These are phyloP conservation scores for Abrostola tripartita DNA, from an alignment of 2,888 invertebrate species.

Conservation along the genomic window DNA sequence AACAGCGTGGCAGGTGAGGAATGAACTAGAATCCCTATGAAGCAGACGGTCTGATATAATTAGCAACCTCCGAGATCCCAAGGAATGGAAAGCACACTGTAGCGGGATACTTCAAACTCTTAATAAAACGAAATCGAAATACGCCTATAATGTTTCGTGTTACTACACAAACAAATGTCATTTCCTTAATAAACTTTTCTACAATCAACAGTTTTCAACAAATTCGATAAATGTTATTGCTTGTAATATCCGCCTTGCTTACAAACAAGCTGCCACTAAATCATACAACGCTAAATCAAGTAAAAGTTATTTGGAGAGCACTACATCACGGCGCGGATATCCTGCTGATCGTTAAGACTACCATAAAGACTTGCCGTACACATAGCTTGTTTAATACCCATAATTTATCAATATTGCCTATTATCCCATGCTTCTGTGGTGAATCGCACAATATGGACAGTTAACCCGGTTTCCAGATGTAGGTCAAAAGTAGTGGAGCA, in stretches of 20 bases:
- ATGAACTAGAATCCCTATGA: too few species aligned
- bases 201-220: background rate
- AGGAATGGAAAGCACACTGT: too few species aligned
- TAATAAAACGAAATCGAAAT: too few species aligned
- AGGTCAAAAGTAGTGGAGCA: slow-evolving; percentile 47
- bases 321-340: slow-evolving; percentile 68
- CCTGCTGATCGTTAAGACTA: slow-evolving; percentile 53
- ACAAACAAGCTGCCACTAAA: slow-evolving; percentile 27
- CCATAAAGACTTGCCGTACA: slow-evolving; percentile 50
- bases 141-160: too few species aligned
- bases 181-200: background rate
- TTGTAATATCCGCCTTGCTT: slow-evolving; percentile 23
- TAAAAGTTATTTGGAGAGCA: slow-evolving; percentile 56
- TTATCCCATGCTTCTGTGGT: slow-evolving; percentile 61
- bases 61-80: too few species aligned
- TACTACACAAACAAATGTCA: background rate
- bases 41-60: too few species aligned
- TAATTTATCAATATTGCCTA: slow-evolving; percentile 77
- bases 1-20: too few species aligned
- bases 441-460: slow-evolving; percentile 69
- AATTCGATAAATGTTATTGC: slow-evolving; percentile 14
- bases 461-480: slow-evolving; percentile 71
- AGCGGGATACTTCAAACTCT: too few species aligned
- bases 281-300: slow-evolving; percentile 29
- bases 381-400: slow-evolving; percentile 69